Evolutionary conservation across 2,888 invertebrate genomes (phyloP).

Genomic region (Trypoxylon attenuatum): DNA sequence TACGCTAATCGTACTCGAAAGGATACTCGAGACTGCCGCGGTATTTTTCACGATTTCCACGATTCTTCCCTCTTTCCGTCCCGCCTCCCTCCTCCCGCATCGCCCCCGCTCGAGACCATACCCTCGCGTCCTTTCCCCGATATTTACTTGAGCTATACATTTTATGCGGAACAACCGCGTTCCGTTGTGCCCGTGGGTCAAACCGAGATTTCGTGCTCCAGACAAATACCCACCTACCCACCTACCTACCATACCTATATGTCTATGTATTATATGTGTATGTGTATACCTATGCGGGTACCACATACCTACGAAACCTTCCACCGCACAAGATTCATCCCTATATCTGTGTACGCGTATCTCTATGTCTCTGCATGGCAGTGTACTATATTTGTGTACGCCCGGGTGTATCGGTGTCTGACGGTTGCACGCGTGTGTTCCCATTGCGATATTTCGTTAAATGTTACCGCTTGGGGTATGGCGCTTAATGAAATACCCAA

Average conservation of each 20-base stretch:
- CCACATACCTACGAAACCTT: too few species aligned
- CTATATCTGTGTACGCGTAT: too few species aligned
- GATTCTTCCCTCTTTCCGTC: conserved; percentile 32
- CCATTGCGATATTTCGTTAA: conserved; percentile 30
- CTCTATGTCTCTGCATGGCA: too few species aligned
- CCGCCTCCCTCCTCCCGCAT: conserved; percentile 7
- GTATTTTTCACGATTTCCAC: conserved; percentile 59
- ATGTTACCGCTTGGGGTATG: background rate
- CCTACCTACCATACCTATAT: too few species aligned
- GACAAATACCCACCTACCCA: conserved; percentile 9
- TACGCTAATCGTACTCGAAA: conserved; percentile 62
- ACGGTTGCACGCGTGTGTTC: conserved; percentile 32
- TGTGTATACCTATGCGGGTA: too few species aligned
- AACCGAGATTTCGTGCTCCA: conserved; percentile 43
- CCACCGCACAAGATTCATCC: too few species aligned
- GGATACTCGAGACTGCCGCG: conserved; percentile 60
- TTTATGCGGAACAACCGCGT: conserved; percentile 42
- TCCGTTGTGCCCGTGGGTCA: conserved; percentile 33
- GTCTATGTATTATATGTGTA: background rate
- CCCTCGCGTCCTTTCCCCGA: conserved; percentile 43
- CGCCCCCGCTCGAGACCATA: conserved; percentile 26
- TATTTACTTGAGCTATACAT: conserved; percentile 52
- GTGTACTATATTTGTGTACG: too few species aligned
- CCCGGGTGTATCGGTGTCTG: background rate
- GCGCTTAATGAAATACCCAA: conserved; percentile 1